Conservation (phyloP, 2,888 invertebrate species). For the Microctonus aethiopoides region DNA sequence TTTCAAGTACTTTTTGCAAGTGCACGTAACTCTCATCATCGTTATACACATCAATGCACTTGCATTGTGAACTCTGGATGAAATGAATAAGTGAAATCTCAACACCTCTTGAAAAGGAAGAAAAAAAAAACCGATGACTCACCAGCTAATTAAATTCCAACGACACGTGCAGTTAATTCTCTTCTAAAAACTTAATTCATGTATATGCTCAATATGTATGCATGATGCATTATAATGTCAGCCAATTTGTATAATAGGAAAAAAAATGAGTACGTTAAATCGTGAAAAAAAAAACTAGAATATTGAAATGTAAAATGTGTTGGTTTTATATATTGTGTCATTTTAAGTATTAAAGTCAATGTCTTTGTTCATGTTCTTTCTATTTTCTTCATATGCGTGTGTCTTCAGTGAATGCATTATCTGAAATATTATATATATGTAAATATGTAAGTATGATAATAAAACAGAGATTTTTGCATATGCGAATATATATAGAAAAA, state of each 20-base stretch:
- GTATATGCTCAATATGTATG: background rate
- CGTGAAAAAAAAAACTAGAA: too few relatives aligned
- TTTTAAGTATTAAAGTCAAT: background rate
- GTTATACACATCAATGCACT: background rate
- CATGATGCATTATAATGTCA: background rate
- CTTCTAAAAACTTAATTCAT: background rate
- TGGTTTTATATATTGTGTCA: background rate
- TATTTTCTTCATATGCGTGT: slow-evolving; percentile 30
- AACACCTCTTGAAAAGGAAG: background rate
- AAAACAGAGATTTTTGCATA: slow-evolving; percentile 40
- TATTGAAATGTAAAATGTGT: too few relatives aligned
- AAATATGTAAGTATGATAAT: slow-evolving; percentile 9
- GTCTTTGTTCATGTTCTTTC: background rate
- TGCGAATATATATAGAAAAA: slow-evolving; percentile 16
- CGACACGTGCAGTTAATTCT: background rate
- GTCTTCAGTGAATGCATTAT: slow-evolving; percentile 6
- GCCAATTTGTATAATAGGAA: too few relatives aligned
- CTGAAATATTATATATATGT: slow-evolving; percentile 24
- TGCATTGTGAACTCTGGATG: background rate
- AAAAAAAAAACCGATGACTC: too few relatives aligned
- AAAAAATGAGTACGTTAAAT: too few relatives aligned
- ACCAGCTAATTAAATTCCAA: background rate
- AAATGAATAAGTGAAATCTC: background rate
- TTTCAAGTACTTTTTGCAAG: background rate
- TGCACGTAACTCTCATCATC: background rate